Conservation (phyloP, 2,797 vertebrate species). For the Antennarius maculatus region DNA sequence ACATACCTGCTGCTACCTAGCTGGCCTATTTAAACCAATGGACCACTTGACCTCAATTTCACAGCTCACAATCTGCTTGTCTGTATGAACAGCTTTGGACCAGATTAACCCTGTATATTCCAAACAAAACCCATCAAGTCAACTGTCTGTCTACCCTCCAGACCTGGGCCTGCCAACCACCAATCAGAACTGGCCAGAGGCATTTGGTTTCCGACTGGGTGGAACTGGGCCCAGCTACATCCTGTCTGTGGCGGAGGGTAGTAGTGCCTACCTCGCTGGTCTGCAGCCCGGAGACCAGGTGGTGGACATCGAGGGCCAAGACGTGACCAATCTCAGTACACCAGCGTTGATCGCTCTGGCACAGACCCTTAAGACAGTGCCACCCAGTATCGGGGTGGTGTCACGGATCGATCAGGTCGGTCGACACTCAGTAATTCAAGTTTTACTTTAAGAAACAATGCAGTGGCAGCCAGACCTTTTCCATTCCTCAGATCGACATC, state of each 20-base stretch:
- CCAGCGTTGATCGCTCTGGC: constrained; percentile 86
- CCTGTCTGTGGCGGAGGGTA: constrained; percentile 91
- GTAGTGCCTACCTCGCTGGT: constrained; percentile 90
- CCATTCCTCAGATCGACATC: constrained; percentile 73
- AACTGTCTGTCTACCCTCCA: constrained; percentile 49
- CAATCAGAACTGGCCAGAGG: constrained; percentile 96
- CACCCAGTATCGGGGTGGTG: constrained; percentile 95
- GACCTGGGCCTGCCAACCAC: constrained; percentile 87
- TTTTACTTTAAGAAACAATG: neutral
- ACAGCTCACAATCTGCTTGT: constrained; percentile 28
- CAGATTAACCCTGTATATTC: constrained; percentile 13
- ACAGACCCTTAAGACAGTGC: constrained; percentile 86
- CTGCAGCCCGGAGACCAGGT: constrained; percentile 94
- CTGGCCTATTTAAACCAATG: constrained; percentile 54
- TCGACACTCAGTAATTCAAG: neutral
- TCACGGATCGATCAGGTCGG: constrained; percentile 84
- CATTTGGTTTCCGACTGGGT: constrained; percentile 92
- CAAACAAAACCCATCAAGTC: neutral
- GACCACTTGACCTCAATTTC: constrained; percentile 53
- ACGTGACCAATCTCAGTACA: constrained; percentile 88
- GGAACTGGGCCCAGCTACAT: constrained; percentile 94
- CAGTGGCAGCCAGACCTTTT: neutral
- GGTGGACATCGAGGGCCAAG: constrained; percentile 94
- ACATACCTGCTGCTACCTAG: constrained; percentile 31
- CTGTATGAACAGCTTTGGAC: constrained; percentile 15